Base-by-base conservation (phyloP, 2,113 vertebrate species). In the Rhabdornis inornatus region DNA sequence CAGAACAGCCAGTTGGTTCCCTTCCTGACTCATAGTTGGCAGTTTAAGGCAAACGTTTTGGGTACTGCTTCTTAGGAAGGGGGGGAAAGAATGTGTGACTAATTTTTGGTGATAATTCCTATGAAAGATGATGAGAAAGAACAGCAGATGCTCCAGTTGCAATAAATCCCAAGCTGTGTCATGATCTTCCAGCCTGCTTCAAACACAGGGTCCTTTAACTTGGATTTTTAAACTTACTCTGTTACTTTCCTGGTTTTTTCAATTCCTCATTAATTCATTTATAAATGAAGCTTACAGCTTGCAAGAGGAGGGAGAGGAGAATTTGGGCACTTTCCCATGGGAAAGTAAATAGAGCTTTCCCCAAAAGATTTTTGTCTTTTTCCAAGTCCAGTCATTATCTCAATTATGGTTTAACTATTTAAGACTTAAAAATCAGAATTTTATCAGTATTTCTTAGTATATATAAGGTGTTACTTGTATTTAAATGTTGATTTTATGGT, bases 291-390 rank as follows among this genome's bases (percentile, higher is more conserved):
- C 81, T 94, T 91, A 77, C 66, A 66, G 81, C 53, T 84, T 91
- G 18, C 35, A 66, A 59, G 16, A 63, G 21, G 15, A 89, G 35
- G 47, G 61, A 81, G 37, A 60, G 27, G 35, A 90, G 84, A 89
- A 64, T 82, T 91, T 91, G 82, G n/a, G 40, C 20, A 31, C 74
- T 94, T 96, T 95, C 90, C 93, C 93, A 82, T 91, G 90, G 66
- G 90, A 94, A 95, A 94, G 57, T 61, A 79, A 90, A 77, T 42
- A 69, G 33, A 84, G 11, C 71, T 96, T 93, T 94, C 27, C 55
- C 35, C 3, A 69, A 64, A 79, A 55, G 14, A 23, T 37, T 13
- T 80, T 75, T 47, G 37, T 44, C 33, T 40, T 68, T 50, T 50
- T 12, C 16, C 19, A 37, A 69, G 27, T 55, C 10, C 11, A 49